A percentile compares a stretch with the other conserved stretches of the same genome.
These are phyloP conservation scores for Sebastes elongatus DNA, from an alignment of 2,797 vertebrate genomes.

Conservation along the genomic window DNA sequence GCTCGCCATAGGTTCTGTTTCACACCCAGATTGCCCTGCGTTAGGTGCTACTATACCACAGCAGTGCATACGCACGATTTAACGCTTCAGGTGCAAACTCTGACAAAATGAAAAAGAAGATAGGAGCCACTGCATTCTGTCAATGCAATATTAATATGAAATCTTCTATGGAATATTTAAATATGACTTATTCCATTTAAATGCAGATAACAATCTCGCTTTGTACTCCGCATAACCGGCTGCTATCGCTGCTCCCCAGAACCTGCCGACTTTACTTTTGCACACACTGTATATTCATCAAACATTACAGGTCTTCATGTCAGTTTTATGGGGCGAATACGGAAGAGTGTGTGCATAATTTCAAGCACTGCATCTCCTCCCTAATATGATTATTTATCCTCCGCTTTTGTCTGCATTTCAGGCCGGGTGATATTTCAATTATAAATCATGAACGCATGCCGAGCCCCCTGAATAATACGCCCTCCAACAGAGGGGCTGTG, in stretches of 20 bases:
- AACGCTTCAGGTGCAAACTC: background rate
- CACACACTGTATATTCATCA: conserved; percentile 37
- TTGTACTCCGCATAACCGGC: background rate
- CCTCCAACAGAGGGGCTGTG: conserved; percentile 30
- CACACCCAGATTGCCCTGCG: background rate
- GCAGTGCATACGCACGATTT: background rate
- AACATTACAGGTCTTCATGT: conserved; percentile 72
- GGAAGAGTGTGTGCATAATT: conserved; percentile 69
- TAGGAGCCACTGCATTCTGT: background rate
- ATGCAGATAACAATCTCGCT: conserved; percentile 8
- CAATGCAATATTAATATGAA: background rate
- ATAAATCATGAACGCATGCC: conserved; percentile 60
- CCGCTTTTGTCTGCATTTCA: conserved; percentile 57
- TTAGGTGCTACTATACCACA: background rate
- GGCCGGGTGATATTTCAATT: conserved; percentile 59
- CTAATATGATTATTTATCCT: conserved; percentile 77
- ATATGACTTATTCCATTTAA: conserved; percentile 1
- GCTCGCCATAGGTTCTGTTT: background rate
- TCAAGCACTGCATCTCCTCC: conserved; percentile 59
- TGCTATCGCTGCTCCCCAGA: background rate
- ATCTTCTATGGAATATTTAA: conserved; percentile 5
- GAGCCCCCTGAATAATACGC: conserved; percentile 61
- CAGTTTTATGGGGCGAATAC: conserved; percentile 77
- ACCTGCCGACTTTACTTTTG: conserved; percentile 28
- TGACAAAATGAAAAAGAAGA: background rate